These are phyloP conservation scores for Petrosia ficiformis DNA, from an alignment of 37 sponge, comb jelly and placozoan species.

Conservation along the genomic window DNA sequence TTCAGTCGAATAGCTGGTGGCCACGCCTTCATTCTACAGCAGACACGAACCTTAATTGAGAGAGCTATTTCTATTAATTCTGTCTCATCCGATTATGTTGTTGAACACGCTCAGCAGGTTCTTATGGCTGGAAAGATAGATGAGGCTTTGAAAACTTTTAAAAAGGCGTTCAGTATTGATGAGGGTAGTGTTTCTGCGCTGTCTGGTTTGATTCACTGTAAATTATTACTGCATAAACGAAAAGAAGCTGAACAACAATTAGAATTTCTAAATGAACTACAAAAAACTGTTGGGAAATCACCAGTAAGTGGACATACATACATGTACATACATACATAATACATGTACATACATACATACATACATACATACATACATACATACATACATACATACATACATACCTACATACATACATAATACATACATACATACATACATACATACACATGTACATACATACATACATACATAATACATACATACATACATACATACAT, in stretches of 20 bases:
- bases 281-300: neutral
- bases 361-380: no score
- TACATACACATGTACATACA: no score
- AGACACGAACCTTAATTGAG: constrained; percentile 82
- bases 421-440: no score
- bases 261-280: constrained; percentile 87
- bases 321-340: no score
- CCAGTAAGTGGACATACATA: constrained; percentile 11
- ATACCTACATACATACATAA: no score
- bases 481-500: no score
- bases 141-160: constrained; percentile 76
- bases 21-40: constrained; percentile 60
- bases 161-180: constrained; percentile 80
- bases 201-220: constrained; percentile 82
- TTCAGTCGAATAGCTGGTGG: constrained; percentile 80
- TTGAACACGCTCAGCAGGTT: constrained; percentile 79
- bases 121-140: constrained; percentile 54
- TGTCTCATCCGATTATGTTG: constrained; percentile 60
- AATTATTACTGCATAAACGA: constrained; percentile 63
- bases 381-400: no score
- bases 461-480: no score
- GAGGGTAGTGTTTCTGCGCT: constrained; percentile 81
- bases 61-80: constrained; percentile 80
- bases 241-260: constrained; percentile 92
- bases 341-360: no score